Conservation (phyloP, 64 coral and sea anemone species). For the Montipora foliosa region DNA sequence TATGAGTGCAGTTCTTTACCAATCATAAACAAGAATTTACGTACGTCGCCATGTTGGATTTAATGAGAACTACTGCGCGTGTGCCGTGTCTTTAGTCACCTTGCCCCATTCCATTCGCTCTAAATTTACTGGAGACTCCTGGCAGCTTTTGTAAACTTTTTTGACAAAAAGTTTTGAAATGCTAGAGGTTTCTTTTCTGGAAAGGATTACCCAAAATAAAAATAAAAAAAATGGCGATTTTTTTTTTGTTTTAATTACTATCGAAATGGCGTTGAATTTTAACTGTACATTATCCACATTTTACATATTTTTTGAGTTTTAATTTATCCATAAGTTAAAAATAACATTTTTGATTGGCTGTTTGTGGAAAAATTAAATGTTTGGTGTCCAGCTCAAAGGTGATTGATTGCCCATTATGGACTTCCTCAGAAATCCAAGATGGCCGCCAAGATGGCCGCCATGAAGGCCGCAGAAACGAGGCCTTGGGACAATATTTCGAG, state of each 20-base stretch:
- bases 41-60: slow-evolving; percentile 45
- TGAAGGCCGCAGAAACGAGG: neutral
- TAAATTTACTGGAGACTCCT: neutral
- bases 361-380: neutral
- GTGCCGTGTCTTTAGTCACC: slow-evolving; percentile 38
- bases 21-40: slow-evolving; percentile 46
- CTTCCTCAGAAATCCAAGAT: neutral
- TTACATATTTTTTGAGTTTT: neutral
- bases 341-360: neutral
- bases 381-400: neutral
- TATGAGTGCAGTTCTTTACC: slow-evolving; percentile 36
- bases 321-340: neutral
- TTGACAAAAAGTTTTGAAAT: neutral
- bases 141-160: slow-evolving; percentile 2
- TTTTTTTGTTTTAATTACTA: neutral
- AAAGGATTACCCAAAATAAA: neutral
- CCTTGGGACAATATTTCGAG: neutral
- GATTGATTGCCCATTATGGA: neutral
- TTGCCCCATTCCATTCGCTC: slow-evolving; percentile 5
- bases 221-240: neutral
- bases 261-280: neutral
- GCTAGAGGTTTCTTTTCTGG: neutral
- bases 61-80: slow-evolving; percentile 39
- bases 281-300: neutral
- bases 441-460: neutral